phyloP scores from a whole-genome alignment of 2,113 vertebrate species.

The Mohoua ochrocephala region DNA sequence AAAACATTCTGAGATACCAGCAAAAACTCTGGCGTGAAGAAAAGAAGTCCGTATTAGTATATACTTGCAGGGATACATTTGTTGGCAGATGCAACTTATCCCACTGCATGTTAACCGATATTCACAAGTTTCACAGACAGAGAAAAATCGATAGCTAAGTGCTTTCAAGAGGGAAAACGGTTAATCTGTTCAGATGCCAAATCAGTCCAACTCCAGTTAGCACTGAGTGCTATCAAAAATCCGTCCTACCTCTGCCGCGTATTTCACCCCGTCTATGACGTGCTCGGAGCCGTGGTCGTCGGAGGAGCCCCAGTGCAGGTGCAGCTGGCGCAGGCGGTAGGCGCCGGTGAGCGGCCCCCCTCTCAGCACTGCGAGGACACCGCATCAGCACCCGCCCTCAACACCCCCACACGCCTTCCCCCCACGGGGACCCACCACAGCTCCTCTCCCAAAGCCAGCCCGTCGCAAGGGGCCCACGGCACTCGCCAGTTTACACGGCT shows the following conservation, averaged over 20 bases:
- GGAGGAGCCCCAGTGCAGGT: conserved; percentile 90
- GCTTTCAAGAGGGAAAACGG: neutral
- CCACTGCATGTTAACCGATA: neutral
- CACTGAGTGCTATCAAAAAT: neutral
- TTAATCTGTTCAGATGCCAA: neutral
- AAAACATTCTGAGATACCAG: neutral
- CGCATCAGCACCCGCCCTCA: neutral
- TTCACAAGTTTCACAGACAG: neutral
- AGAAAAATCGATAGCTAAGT: neutral
- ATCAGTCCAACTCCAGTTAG: neutral
- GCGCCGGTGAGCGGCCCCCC: conserved; percentile 81
- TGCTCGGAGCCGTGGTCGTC: conserved; percentile 90
- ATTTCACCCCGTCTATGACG: conserved; percentile 80
- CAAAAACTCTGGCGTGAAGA: neutral
- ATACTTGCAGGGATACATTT: neutral
- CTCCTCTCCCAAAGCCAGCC: neutral
- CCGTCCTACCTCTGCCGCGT: conserved; percentile 84
- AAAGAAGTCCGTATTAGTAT: neutral
- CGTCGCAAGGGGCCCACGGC: no score
- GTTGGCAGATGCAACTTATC: neutral
- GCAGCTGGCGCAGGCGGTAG: conserved; percentile 92
- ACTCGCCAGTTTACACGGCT: neutral
- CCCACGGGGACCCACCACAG: accelerated
- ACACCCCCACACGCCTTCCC: accelerated
- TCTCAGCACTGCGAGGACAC: conserved; percentile 78